Conservation (phyloP, 1,140 invertebrate genomes). For the Popillia japonica region DNA sequence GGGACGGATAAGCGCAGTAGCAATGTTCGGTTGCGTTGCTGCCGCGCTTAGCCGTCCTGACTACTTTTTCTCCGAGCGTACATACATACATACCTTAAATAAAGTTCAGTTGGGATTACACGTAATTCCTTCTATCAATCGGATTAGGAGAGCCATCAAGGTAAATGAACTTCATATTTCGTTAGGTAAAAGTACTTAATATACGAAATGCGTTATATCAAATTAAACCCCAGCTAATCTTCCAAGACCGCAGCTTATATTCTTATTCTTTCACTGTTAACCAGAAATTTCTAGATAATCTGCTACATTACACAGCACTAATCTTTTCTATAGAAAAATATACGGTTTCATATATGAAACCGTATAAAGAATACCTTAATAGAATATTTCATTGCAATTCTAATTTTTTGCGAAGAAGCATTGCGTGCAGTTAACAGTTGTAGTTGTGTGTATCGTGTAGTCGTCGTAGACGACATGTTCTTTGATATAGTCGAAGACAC, state of each 20-base stretch:
- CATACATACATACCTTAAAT: too few relatives aligned
- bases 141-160: background rate
- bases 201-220: background rate
- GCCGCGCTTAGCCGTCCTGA: too few relatives aligned
- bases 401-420: background rate
- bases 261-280: background rate
- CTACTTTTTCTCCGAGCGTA: too few relatives aligned
- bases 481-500: background rate
- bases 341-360: too few relatives aligned
- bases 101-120: background rate
- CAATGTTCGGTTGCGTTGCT: too few relatives aligned
- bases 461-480: background rate
- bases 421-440: background rate
- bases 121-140: background rate
- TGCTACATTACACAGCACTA: background rate
- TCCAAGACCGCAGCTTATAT: background rate
- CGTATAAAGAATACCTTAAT: background rate
- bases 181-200: background rate
- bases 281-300: background rate
- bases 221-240: background rate
- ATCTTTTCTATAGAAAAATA: too few relatives aligned
- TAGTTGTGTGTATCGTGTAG: too few relatives aligned
- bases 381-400: background rate
- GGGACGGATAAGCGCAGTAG: too few relatives aligned
- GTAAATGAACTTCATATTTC: background rate